Conservation (phyloP, 2,888 invertebrate species). For the Amblyteles armatorius region DNA sequence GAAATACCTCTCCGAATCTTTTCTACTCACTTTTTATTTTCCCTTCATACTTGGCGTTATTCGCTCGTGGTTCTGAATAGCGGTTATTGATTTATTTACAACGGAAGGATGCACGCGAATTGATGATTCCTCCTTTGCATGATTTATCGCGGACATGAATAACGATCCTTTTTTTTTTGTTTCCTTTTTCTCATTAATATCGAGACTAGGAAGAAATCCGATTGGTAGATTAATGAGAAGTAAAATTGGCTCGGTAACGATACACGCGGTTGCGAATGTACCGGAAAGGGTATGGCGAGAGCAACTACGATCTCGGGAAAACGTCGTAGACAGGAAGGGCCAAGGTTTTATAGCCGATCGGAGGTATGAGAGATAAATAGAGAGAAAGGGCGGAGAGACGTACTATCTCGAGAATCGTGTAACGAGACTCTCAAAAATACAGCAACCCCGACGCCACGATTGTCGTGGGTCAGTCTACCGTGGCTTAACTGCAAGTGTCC, state of each 20-base stretch:
- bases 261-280: neutral
- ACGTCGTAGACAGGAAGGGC: conserved; percentile 77
- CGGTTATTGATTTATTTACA: conserved; percentile 49
- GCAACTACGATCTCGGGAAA: conserved; percentile 71
- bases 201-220: neutral
- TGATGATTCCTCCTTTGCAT: conserved; percentile 24
- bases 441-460: conserved; percentile 76
- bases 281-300: conserved; percentile 8
- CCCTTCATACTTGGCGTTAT: conserved; percentile 7
- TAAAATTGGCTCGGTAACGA: conserved; percentile 28
- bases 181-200: neutral
- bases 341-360: conserved; percentile 79
- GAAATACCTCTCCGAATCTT: conserved; percentile 23
- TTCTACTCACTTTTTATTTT: conserved; percentile 29
- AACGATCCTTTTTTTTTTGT: conserved; percentile 8
- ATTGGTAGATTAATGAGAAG: conserved; percentile 52
- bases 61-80: conserved; percentile 20
- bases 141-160: conserved; percentile 45
- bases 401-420: conserved; percentile 74
- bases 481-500: conserved; percentile 82
- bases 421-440: conserved; percentile 82
- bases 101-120: conserved; percentile 37
- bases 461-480: conserved; percentile 83
- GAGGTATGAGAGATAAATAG: conserved; percentile 68
- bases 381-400: conserved; percentile 72